Evolutionary conservation across 2,797 vertebrate species (phyloP).

Genomic region (Orestias chungarensis): DNA sequence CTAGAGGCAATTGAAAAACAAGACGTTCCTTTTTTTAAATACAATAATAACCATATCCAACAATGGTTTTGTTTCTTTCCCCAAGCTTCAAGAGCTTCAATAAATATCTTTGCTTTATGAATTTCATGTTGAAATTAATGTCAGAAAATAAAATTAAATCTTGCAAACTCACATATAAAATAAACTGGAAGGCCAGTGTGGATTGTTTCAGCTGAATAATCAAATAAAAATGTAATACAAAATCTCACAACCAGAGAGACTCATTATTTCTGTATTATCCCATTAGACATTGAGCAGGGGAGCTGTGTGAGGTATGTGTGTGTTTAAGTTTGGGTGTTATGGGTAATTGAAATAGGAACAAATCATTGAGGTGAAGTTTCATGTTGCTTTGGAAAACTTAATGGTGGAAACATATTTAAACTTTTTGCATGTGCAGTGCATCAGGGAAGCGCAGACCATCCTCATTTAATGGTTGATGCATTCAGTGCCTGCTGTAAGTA

Average conservation of each 20-base stretch:
- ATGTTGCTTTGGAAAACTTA: conserved; percentile 44
- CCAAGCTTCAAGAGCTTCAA: conserved; percentile 45
- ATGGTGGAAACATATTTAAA: conserved; percentile 32
- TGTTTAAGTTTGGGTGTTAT: conserved; percentile 30
- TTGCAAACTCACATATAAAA: conserved; percentile 55
- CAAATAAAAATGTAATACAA: conserved; percentile 65
- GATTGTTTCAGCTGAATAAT: conserved; percentile 64
- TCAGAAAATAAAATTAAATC: conserved; percentile 52
- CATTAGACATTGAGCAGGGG: conserved; percentile 48
- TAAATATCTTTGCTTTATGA: conserved; percentile 47
- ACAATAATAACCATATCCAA: conserved; percentile 54
- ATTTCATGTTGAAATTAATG: conserved; percentile 48
- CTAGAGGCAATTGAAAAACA: conserved; percentile 45
- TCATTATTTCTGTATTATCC: conserved; percentile 69
- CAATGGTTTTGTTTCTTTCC: conserved; percentile 56
- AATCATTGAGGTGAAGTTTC: conserved; percentile 57
- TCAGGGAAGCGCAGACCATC: conserved; percentile 15
- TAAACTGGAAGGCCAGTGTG: conserved; percentile 59
- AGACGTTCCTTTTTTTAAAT: conserved; percentile 33
- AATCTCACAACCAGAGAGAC: conserved; percentile 61
- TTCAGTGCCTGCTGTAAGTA: conserved; percentile 2
- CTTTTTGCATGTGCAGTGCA: conserved; percentile 22
- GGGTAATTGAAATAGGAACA: conserved; percentile 68
- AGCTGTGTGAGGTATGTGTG: conserved; percentile 39
- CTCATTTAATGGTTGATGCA: conserved; percentile 16